Evolutionary conservation across 2,113 vertebrate genomes (phyloP).

Genomic region (Nyctereutes procyonoides): DNA sequence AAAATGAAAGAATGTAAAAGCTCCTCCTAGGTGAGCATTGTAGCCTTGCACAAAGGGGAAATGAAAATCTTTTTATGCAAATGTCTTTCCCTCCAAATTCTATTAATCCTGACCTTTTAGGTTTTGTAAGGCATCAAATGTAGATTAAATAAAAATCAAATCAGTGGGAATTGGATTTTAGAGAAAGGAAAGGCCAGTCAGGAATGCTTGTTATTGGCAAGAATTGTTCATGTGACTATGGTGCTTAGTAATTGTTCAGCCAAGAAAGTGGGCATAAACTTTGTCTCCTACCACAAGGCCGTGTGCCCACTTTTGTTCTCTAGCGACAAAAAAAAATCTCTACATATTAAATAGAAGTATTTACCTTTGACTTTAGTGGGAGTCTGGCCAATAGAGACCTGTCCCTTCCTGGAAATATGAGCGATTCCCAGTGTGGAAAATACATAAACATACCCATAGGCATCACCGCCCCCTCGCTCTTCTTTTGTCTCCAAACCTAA

Average conservation of each 20-base stretch:
- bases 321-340: not conserved
- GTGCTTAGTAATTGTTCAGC: constrained; percentile 34
- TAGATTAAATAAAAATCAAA: constrained; percentile 35
- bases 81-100: not conserved
- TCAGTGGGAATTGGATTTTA: not conserved
- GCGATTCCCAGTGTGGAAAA: not conserved
- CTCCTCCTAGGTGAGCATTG: not conserved
- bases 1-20: not conserved
- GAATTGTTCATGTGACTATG: not conserved
- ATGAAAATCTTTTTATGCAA: constrained; percentile 50
- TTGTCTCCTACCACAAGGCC: not conserved
- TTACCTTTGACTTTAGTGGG: not conserved
- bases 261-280: constrained; percentile 3
- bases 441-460: not conserved
- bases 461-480: not conserved
- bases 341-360: not conserved
- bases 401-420: constrained; percentile 1
- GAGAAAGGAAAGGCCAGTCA: constrained; percentile 28
- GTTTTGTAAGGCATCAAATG: constrained; percentile 35
- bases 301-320: not conserved
- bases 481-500: constrained; percentile 31
- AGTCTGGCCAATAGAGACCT: not conserved
- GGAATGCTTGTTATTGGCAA: not conserved
- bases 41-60: not conserved
- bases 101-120: constrained; percentile 42